These are phyloP conservation scores for Eumacrocentrus americanus DNA, from an alignment of 2,888 invertebrate species.

Conservation along the genomic window DNA sequence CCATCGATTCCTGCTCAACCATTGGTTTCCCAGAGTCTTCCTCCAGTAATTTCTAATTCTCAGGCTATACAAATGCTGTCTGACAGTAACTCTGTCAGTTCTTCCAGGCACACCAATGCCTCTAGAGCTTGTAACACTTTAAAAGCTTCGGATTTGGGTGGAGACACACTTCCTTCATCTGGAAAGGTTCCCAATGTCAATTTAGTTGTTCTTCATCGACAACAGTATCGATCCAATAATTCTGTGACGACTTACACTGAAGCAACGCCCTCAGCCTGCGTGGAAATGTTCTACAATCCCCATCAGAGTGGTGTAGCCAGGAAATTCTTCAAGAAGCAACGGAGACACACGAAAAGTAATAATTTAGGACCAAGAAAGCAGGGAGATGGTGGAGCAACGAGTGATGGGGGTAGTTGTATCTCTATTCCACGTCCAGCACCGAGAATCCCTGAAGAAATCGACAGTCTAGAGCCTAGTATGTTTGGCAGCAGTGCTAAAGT, in stretches of 20 bases:
- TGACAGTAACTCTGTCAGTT: conserved; percentile 55
- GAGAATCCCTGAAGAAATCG: conserved; percentile 64
- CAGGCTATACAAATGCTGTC: conserved; percentile 61
- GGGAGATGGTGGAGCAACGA: conserved; percentile 66
- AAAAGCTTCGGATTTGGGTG: conserved; percentile 70
- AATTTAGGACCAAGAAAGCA: conserved; percentile 73
- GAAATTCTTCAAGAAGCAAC: conserved; percentile 89
- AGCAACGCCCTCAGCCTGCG: conserved; percentile 64
- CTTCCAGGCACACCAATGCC: conserved; percentile 70
- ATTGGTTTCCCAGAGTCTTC: conserved; percentile 59
- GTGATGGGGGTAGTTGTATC: conserved; percentile 65
- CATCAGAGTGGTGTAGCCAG: conserved; percentile 92
- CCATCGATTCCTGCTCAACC: conserved; percentile 62
- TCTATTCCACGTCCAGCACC: conserved; percentile 62
- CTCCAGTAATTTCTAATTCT: conserved; percentile 66
- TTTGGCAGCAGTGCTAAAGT: conserved; percentile 77
- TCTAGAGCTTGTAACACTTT: conserved; percentile 69
- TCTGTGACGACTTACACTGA: conserved; percentile 71
- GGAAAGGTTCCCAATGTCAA: conserved; percentile 69
- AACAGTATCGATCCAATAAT: conserved; percentile 75
- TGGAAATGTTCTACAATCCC: conserved; percentile 89
- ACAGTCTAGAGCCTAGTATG: conserved; percentile 62
- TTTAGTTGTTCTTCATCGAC: conserved; percentile 73
- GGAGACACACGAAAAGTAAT: conserved; percentile 73
- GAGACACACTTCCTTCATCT: conserved; percentile 53